Conservation (phyloP, 2,797 vertebrate species). For the Acanthurus leucopareius region DNA sequence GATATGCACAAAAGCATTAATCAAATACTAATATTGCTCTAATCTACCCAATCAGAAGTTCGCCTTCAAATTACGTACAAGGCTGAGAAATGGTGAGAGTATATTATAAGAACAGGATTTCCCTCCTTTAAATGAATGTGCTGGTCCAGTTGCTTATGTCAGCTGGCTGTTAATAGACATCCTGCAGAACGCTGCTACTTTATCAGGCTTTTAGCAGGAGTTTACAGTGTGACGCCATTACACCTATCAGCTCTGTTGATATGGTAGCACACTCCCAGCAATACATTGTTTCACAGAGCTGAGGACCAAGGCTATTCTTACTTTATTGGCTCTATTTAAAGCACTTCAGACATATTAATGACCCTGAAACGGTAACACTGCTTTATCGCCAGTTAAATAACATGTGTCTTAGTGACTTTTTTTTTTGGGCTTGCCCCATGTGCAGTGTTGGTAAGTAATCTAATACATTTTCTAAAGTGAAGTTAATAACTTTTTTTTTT, state of each 20-base stretch:
- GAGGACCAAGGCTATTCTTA: slow-evolving; percentile 69
- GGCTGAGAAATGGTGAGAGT: slow-evolving; percentile 41
- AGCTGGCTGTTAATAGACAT: slow-evolving; percentile 74
- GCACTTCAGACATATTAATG: slow-evolving; percentile 49
- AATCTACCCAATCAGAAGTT: slow-evolving; percentile 15
- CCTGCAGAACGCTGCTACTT: slow-evolving; percentile 74
- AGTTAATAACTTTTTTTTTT: not conserved
- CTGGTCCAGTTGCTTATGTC: slow-evolving; percentile 75
- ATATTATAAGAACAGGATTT: slow-evolving; percentile 62
- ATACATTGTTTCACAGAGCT: slow-evolving; percentile 75
- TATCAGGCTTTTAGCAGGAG: slow-evolving; percentile 82
- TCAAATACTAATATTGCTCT: slow-evolving; percentile 28
- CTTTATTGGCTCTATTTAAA: slow-evolving; percentile 64
- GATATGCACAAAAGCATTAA: slow-evolving; percentile 24
- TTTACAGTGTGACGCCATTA: slow-evolving; percentile 76
- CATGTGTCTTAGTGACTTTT: slow-evolving; percentile 11
- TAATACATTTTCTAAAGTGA: slow-evolving; percentile 1
- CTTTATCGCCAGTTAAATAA: slow-evolving; percentile 53
- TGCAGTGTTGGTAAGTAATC: not conserved
- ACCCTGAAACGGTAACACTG: slow-evolving; percentile 33
- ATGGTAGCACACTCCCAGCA: slow-evolving; percentile 76
- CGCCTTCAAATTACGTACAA: slow-evolving; percentile 3
- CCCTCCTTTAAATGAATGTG: slow-evolving; percentile 64
- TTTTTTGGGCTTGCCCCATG: not conserved
- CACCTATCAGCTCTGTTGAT: slow-evolving; percentile 76